Percentiles rank a stretch among this genome's conserved stretches.
phyloP scores from a whole-genome alignment of 2,888 invertebrate genomes.

The Clistopyga incitator region DNA sequence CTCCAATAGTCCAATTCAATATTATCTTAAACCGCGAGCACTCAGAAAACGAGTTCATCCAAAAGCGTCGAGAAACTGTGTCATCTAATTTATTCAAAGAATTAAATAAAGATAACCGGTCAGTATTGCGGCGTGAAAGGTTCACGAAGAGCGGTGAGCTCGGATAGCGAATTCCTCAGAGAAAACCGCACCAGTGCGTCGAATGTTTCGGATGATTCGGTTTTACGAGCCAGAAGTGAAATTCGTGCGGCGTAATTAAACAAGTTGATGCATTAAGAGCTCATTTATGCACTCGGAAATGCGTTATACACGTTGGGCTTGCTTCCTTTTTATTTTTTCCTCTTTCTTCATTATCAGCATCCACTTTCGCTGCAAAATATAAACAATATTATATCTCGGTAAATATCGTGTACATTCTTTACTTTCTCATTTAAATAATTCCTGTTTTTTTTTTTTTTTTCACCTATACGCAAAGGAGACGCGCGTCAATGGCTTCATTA shows the following conservation, averaged over 20 bases:
- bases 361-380: slow-evolving; percentile 13
- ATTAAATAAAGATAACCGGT: not conserved
- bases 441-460: not conserved
- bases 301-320: slow-evolving; percentile 7
- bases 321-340: slow-evolving; percentile 22
- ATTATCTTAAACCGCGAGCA: slow-evolving; percentile 7
- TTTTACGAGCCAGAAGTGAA: slow-evolving; percentile 80
- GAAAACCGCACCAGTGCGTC: slow-evolving; percentile 53
- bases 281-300: slow-evolving; percentile 28
- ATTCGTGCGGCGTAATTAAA: slow-evolving; percentile 67
- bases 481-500: not conserved
- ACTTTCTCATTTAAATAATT: not conserved
- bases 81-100: not conserved
- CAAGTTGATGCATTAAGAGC: slow-evolving; percentile 45
- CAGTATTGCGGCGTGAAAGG: slow-evolving; percentile 30
- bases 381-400: not conserved
- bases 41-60: not conserved
- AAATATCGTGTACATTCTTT: not conserved
- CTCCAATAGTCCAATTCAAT: not conserved
- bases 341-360: slow-evolving; percentile 31
- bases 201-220: slow-evolving; percentile 70
- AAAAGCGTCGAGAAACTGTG: not conserved
- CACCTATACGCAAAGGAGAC: not conserved
- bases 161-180: slow-evolving; percentile 26
- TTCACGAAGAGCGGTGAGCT: not conserved